These are phyloP conservation scores for Acromyrmex heyeri DNA, from an alignment of 1,140 invertebrate species.

Conservation along the genomic window DNA sequence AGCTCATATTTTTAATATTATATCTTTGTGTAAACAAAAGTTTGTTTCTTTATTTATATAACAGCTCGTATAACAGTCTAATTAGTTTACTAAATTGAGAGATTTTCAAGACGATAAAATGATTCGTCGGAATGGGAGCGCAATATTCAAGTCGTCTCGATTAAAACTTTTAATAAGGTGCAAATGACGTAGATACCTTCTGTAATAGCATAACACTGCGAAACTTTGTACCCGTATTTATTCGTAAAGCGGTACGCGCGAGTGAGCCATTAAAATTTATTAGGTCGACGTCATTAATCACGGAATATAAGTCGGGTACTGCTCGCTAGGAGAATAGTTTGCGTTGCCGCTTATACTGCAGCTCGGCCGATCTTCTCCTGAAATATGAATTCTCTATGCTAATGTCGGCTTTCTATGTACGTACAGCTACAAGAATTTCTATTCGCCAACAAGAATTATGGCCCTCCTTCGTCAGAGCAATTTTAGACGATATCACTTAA, in stretches of 20 bases:
- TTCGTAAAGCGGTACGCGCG: conserved; percentile 5
- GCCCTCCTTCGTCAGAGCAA: conserved; percentile 28
- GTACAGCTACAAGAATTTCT: conserved; percentile 52
- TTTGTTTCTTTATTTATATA: neutral
- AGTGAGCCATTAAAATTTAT: conserved; percentile 66
- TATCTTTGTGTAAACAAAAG: neutral
- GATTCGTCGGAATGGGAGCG: conserved; percentile 4
- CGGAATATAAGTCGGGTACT: neutral
- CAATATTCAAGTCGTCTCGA: conserved; percentile 45
- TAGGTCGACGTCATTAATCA: conserved; percentile 67
- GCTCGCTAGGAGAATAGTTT: conserved; percentile 52
- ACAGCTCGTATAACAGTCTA: conserved; percentile 6
- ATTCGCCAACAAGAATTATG: conserved; percentile 58
- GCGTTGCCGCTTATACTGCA: conserved; percentile 17
- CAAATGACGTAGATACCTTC: conserved; percentile 46
- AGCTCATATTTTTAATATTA: neutral
- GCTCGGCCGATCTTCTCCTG: conserved; percentile 51
- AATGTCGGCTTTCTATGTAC: conserved; percentile 37
- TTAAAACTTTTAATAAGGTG: conserved; percentile 34
- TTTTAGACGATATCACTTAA: conserved; percentile 37
- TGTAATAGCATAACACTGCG: conserved; percentile 27
- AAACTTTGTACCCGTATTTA: conserved; percentile 58
- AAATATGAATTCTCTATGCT: conserved; percentile 73
- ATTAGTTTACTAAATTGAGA: conserved; percentile 34
- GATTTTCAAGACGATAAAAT: conserved; percentile 47